phyloP scores from a whole-genome alignment of 2,797 vertebrate genomes.

The Siniperca undulata region DNA sequence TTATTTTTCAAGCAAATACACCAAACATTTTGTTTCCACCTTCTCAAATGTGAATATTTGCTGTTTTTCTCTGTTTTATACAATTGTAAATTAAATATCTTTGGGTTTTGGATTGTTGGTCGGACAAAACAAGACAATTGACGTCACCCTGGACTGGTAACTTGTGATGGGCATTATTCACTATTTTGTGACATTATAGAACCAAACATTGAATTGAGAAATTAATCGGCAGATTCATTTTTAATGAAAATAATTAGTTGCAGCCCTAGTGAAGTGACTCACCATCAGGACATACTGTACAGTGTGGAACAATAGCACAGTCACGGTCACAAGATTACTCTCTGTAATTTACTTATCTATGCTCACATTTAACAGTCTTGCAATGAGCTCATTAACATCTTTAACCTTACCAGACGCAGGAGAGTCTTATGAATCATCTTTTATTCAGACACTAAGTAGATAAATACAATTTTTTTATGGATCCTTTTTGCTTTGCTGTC shows the following conservation, averaged over 20 bases:
- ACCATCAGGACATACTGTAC: neutral
- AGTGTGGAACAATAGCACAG: neutral
- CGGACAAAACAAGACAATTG: neutral
- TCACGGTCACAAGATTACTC: neutral
- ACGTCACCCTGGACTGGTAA: neutral
- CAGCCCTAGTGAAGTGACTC: neutral
- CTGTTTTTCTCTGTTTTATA: too few relatives aligned
- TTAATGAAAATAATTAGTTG: neutral
- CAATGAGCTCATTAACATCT: slow-evolving; percentile 17
- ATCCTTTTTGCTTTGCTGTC: neutral
- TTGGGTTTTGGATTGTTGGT: neutral
- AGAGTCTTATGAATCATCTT: neutral
- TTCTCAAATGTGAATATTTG: neutral
- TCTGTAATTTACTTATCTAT: slow-evolving; percentile 1
- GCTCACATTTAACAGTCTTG: slow-evolving; percentile 13
- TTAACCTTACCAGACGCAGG: neutral
- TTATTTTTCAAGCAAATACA: neutral
- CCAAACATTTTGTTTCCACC: neutral
- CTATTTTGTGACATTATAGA: neutral
- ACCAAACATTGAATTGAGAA: neutral
- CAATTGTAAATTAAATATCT: neutral
- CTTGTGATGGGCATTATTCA: neutral
- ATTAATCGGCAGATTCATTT: neutral
- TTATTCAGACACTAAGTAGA: slow-evolving; percentile 1
- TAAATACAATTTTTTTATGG: neutral